Evolutionary conservation across 2,797 vertebrate species (phyloP).

Genomic region (Anableps anableps): DNA sequence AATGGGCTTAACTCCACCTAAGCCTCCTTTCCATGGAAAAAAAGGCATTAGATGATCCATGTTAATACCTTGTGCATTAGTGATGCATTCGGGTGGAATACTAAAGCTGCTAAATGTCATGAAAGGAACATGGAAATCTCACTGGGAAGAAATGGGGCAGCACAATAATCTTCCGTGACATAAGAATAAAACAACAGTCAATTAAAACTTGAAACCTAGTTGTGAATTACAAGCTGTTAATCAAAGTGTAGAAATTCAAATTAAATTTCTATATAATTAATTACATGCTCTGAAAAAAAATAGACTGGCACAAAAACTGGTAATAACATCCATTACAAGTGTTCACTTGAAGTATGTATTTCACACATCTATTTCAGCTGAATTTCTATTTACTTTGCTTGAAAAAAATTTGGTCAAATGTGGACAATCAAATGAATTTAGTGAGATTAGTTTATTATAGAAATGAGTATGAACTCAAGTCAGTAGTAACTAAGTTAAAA

Average conservation of each 20-base stretch:
- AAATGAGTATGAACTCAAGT: constrained; percentile 7
- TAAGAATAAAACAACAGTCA: constrained; percentile 6
- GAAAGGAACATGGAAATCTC: constrained; percentile 52
- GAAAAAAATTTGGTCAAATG: background rate
- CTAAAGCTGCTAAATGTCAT: constrained; percentile 53
- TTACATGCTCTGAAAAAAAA: background rate
- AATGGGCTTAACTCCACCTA: constrained; percentile 60
- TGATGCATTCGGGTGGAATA: constrained; percentile 46
- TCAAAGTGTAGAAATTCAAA: constrained; percentile 7
- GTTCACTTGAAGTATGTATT: background rate
- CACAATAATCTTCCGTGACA: constrained; percentile 7
- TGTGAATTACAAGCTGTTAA: constrained; percentile 12
- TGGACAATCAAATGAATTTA: background rate
- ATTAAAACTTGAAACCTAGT: constrained; percentile 5
- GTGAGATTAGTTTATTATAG: background rate
- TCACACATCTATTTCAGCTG: background rate
- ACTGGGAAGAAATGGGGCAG: constrained; percentile 26
- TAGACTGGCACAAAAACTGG: background rate
- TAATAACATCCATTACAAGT: background rate
- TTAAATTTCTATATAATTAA: constrained; percentile 1
- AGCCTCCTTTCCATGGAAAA: constrained; percentile 46
- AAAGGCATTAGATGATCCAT: constrained; percentile 55
- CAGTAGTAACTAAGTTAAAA: constrained; percentile 13
- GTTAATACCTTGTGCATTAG: constrained; percentile 63
- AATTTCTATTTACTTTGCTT: background rate